Conservation (phyloP, 2,888 invertebrate species). For the Eupithecia tripunctaria region DNA sequence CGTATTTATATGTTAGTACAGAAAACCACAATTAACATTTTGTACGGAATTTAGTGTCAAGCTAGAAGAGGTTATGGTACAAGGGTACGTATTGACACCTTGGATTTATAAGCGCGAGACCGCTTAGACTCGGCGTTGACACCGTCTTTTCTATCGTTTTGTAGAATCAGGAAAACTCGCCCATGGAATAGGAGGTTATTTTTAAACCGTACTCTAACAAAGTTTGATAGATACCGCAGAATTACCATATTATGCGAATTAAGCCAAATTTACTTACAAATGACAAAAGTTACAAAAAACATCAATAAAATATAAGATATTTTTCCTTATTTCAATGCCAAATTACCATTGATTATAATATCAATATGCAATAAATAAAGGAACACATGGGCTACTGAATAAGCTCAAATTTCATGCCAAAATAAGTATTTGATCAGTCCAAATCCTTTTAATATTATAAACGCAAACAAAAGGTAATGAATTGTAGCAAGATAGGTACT, state of each 20-base stretch:
- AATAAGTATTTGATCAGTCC: not conserved
- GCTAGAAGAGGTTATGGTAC: not conserved
- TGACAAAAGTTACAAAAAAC: conserved; percentile 6
- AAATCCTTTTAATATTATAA: not conserved
- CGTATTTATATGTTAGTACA: not conserved
- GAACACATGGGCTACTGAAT: conserved; percentile 16
- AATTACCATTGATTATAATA: conserved; percentile 15
- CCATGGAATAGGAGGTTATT: not conserved
- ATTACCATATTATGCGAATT: conserved; percentile 4
- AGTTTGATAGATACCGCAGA: not conserved
- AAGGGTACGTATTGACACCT: not conserved
- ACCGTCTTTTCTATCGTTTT: not conserved
- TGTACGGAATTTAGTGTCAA: not conserved
- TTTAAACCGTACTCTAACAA: not conserved
- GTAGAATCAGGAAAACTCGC: not conserved
- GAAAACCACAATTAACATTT: not conserved
- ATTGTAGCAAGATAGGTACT: no score
- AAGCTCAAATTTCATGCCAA: conserved; percentile 2
- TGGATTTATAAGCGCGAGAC: not conserved
- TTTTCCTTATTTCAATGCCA: conserved; percentile 15
- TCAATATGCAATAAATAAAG: conserved; percentile 14
- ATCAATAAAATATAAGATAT: not conserved
- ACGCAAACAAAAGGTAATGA: not conserved
- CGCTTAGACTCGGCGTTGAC: not conserved
- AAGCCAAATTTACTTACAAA: not conserved